Evolutionary conservation across 1,140 invertebrate species (phyloP), one percentile per base, ranked within the genome.

Genomic region (Trichomalopsis sarcophagae): DNA sequence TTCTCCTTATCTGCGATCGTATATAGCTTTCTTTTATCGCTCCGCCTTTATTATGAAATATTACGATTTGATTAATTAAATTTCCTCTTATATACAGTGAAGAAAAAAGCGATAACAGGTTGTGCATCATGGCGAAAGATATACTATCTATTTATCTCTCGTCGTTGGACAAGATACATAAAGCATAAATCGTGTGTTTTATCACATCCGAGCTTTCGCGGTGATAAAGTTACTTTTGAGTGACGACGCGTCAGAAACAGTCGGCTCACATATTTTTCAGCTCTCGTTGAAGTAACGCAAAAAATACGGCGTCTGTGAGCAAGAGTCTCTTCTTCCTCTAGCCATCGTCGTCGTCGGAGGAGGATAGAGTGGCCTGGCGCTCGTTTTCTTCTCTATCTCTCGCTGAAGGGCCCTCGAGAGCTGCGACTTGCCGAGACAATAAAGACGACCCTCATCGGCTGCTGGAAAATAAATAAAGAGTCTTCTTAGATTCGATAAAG

Each of bases 271-370:
- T 40, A 71, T 33, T 40, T 33, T 55, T 73, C 23, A 36, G 33
- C 47, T 14, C 47, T 14, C 44, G 17, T 27, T 81, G 79, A 55
- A 81, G 47, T 21, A 74, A 33, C 44, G n/a, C 69, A 74, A 81
- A 81, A 81, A 81, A 81, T 71, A 81, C 27, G 27, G 23, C 23
- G 79, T 81, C 69, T 81, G 80, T 55, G 27, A 81, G 69, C 69
- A 81, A 81, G 80, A 33, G 44, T 81, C 69, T 73, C 68, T 73
- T 81, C 68, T 81, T 62, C 21, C 73, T 44, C 55, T 55, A 1
- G 44, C 10, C 17, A 74, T 40, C 47, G 27, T 44, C 33, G 13
- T 40, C 47, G 44, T 44, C 33, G 4, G 2, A 55, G 4, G 2
- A 55, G 73, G 9, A 81, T 62, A n/a, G 55, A 62, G 55, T 62